Conservation (phyloP, 2,797 vertebrate species). For the Arremon aurantiirostris region DNA sequence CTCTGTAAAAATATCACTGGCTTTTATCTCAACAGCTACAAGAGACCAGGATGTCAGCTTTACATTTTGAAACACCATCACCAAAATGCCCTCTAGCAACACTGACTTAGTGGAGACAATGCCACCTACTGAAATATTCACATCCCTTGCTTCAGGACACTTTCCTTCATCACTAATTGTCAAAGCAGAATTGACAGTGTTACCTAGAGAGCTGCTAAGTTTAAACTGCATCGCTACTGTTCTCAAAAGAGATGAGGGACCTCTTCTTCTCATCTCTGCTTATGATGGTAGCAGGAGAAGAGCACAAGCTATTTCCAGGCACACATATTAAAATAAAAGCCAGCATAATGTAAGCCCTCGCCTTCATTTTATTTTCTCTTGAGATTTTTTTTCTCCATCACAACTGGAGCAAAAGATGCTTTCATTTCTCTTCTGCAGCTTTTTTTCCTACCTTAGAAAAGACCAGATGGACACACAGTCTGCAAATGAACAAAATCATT, state of each 20-base stretch:
- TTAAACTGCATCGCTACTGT: not conserved
- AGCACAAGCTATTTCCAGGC: not conserved
- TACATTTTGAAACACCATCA: conserved; percentile 9
- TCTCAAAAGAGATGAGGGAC: not conserved
- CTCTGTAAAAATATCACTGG: not conserved
- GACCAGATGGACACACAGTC: not conserved
- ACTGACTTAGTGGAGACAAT: not conserved
- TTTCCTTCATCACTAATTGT: conserved; percentile 36
- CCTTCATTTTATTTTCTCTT: not conserved
- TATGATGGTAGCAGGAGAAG: not conserved
- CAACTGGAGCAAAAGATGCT: not conserved
- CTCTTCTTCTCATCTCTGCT: not conserved
- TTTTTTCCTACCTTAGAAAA: not conserved
- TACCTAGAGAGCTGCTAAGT: conserved; percentile 14
- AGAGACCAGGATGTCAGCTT: not conserved
- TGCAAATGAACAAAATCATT: not conserved
- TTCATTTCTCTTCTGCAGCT: not conserved
- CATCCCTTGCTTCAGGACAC: conserved; percentile 9
- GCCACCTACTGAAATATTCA: conserved; percentile 30
- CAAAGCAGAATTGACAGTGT: not conserved
- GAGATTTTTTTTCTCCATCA: not conserved
- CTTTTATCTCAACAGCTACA: not conserved
- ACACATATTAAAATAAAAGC: rapidly evolving
- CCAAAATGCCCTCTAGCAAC: conserved; percentile 1
- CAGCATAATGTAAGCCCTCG: not conserved